Percentiles rank a stretch among this genome's conserved stretches.
Evolutionary conservation across 2,113 vertebrate genomes (phyloP).

Genomic region (Heterotilapia buettikoferi): DNA sequence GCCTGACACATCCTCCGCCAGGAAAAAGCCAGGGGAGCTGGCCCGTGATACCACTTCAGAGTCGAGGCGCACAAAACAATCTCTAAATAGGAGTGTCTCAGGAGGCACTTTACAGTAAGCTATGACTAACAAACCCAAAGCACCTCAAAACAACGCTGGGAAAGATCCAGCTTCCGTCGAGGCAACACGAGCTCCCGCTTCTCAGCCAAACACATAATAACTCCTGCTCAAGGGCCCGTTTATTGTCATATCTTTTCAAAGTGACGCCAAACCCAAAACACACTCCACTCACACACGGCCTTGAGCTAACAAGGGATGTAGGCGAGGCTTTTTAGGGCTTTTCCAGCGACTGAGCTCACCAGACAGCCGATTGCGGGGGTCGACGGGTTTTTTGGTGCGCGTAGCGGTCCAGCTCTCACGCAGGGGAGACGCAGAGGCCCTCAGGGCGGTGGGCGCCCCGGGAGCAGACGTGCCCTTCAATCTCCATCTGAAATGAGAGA

Average conservation of each 20-base stretch:
- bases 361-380: slow-evolving; percentile 9
- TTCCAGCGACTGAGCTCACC: slow-evolving; percentile 11
- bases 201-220: slow-evolving; percentile 54
- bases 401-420: slow-evolving; percentile 49
- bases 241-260: slow-evolving; percentile 61
- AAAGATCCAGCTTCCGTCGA: slow-evolving; percentile 24
- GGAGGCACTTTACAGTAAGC: slow-evolving; percentile 25
- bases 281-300: slow-evolving; percentile 44
- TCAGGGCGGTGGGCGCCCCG: slow-evolving; percentile 12
- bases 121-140: slow-evolving; percentile 38
- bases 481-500: slow-evolving; percentile 64
- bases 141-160: slow-evolving; percentile 47
- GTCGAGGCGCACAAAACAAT: background rate
- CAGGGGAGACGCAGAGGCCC: slow-evolving; percentile 42
- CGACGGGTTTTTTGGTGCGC: slow-evolving; percentile 33
- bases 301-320: slow-evolving; percentile 60
- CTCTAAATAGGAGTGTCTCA: slow-evolving; percentile 42
- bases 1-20: slow-evolving; percentile 23
- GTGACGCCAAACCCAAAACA: slow-evolving; percentile 57
- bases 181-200: slow-evolving; percentile 28
- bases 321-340: background rate
- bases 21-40: slow-evolving; percentile 22
- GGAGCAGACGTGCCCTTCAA: slow-evolving; percentile 48
- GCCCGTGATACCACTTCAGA: slow-evolving; percentile 43
- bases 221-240: slow-evolving; percentile 44